Percentiles rank a stretch among this genome's conserved stretches.
phyloP scores from a whole-genome alignment of 1,140 invertebrate species.

The Coenobita brevimanus region DNA sequence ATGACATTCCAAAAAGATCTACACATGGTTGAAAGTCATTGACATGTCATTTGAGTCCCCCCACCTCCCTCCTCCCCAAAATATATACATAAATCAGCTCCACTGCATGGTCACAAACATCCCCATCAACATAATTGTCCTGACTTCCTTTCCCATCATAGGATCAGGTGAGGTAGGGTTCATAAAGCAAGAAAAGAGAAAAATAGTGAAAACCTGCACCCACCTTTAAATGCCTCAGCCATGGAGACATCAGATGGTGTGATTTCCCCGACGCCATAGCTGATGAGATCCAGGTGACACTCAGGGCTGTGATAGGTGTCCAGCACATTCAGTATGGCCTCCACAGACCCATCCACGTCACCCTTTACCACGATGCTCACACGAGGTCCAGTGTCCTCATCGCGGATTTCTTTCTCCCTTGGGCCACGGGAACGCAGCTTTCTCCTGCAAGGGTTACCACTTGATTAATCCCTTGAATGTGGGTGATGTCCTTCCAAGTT shows the following conservation, averaged over 20 bases:
- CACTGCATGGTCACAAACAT: too few relatives aligned
- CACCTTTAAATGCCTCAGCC: constrained; percentile 85
- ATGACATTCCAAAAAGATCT: too few relatives aligned
- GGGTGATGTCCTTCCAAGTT: too few relatives aligned
- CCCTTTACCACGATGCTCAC: constrained; percentile 72
- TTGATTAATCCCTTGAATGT: too few relatives aligned
- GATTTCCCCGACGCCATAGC: constrained; percentile 91
- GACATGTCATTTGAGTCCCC: too few relatives aligned
- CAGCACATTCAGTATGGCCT: constrained; percentile 91
- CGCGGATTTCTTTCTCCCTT: constrained; percentile 76
- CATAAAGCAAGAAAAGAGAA: background rate
- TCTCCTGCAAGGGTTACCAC: constrained; percentile 9
- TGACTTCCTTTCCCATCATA: too few relatives aligned
- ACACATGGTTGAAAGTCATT: too few relatives aligned
- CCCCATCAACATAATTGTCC: too few relatives aligned
- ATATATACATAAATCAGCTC: too few relatives aligned
- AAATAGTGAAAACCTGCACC: background rate
- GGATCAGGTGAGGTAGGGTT: background rate
- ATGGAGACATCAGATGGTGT: constrained; percentile 89
- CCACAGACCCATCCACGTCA: constrained; percentile 84
- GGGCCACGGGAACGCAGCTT: constrained; percentile 20
- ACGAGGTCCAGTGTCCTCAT: constrained; percentile 73
- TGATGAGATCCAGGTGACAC: constrained; percentile 88
- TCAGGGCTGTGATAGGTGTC: constrained; percentile 87
- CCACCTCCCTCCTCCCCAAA: too few relatives aligned